Conservation (phyloP, 2,797 vertebrate species). For the Anguilla marmorata region DNA sequence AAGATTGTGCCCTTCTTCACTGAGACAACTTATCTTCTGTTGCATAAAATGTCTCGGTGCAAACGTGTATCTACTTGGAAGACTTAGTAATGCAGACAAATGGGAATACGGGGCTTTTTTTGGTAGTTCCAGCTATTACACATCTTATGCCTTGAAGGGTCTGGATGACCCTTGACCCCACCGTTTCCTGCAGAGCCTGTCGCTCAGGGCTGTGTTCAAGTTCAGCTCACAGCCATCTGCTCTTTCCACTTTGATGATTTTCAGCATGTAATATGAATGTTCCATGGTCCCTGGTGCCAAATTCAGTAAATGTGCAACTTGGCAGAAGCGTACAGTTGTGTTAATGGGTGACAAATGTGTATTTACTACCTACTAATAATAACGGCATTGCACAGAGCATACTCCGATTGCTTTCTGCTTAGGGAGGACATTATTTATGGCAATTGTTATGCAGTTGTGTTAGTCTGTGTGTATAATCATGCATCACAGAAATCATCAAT, state of each 20-base stretch:
- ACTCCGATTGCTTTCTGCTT: neutral
- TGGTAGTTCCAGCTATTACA: neutral
- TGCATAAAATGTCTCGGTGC: neutral
- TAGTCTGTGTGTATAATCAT: neutral
- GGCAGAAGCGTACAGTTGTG: slow-evolving; percentile 1
- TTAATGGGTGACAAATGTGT: neutral
- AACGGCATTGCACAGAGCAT: neutral
- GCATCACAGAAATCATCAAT: slow-evolving; percentile 4
- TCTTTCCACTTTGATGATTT: slow-evolving; percentile 18
- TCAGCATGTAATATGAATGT: neutral
- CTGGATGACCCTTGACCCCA: neutral
- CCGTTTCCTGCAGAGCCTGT: neutral
- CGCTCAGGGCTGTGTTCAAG: neutral
- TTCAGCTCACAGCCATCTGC: neutral
- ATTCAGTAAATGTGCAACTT: neutral
- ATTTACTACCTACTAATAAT: neutral
- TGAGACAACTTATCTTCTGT: neutral
- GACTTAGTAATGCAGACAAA: neutral
- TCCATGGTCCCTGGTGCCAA: neutral
- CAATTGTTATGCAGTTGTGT: neutral
- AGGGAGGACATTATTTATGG: neutral
- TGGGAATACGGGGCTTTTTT: neutral
- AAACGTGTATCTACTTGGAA: neutral
- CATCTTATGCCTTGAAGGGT: neutral
- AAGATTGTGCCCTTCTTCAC: neutral